Percentiles rank a stretch among this genome's conserved stretches.
phyloP scores from a whole-genome alignment of 2,797 vertebrate genomes.

The Masticophis lateralis region DNA sequence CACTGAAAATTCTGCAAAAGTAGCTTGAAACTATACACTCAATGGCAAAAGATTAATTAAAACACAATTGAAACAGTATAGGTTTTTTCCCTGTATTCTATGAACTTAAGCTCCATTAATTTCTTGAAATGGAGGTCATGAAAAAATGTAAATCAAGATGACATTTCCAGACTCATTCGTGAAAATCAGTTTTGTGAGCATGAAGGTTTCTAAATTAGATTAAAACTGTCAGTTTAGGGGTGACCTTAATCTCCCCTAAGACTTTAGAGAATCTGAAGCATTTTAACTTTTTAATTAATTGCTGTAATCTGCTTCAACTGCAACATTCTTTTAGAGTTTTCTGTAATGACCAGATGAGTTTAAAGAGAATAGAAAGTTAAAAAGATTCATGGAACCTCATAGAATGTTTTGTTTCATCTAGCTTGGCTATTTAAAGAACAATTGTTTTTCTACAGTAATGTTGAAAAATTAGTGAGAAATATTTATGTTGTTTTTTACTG shows the following conservation, averaged over 20 bases:
- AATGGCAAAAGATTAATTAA: neutral
- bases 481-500: neutral
- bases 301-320: conserved; percentile 9
- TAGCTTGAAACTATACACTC: neutral
- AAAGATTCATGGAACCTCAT: conserved; percentile 32
- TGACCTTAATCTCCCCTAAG: neutral
- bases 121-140: neutral
- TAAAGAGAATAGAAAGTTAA: conserved; percentile 45
- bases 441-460: neutral
- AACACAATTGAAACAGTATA: neutral
- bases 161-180: conserved; percentile 30
- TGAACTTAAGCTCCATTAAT: neutral
- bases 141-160: conserved; percentile 19
- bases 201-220: conserved; percentile 20
- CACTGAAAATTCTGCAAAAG: neutral
- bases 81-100: neutral
- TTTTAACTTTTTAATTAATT: conserved; percentile 29
- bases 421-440: neutral
- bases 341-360: conserved; percentile 7
- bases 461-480: neutral
- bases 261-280: neutral
- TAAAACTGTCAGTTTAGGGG: conserved; percentile 29
- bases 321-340: conserved; percentile 15
- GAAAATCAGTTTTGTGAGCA: neutral
- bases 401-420: conserved; percentile 24